A percentile compares a stretch with the other conserved stretches of the same genome.
These are phyloP conservation scores for Aurelia sp. DNA, from an alignment of 30 jellyfish, hydroid and myxozoan species.

Conservation along the genomic window DNA sequence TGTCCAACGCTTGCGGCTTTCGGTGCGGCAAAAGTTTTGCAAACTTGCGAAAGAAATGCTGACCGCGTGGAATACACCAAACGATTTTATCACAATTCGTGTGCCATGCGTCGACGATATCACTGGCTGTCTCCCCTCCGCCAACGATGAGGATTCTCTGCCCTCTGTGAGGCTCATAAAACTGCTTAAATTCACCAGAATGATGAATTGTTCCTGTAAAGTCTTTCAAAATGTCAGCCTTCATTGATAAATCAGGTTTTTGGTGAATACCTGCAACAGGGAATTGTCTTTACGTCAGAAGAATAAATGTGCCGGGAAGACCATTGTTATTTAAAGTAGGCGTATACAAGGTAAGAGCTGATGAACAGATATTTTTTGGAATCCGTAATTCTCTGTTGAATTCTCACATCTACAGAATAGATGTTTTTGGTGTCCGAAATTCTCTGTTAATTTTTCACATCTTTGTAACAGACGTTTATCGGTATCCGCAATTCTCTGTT, in stretches of 20 bases:
- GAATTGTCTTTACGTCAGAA: too few relatives aligned
- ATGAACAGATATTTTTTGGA: too few relatives aligned
- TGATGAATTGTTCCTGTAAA: constrained; percentile 78
- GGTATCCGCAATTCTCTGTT: too few relatives aligned
- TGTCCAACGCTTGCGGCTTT: constrained; percentile 91
- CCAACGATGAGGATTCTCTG: constrained; percentile 75
- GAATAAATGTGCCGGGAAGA: too few relatives aligned
- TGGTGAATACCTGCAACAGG: constrained; percentile 60
- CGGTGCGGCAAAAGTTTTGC: constrained; percentile 85
- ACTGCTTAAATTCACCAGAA: constrained; percentile 80
- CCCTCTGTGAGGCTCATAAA: constrained; percentile 52
- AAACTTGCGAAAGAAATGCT: constrained; percentile 85
- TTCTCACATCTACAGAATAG: too few relatives aligned
- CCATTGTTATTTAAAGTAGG: too few relatives aligned
- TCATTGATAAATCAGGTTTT: constrained; percentile 55
- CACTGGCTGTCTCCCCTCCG: constrained; percentile 97
- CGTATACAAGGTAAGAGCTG: too few relatives aligned
- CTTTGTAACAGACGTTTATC: too few relatives aligned
- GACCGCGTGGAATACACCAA: constrained; percentile 97
- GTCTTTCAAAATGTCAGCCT: constrained; percentile 40
- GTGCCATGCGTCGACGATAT: constrained; percentile 80
- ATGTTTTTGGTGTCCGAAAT: too few relatives aligned
- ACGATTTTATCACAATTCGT: constrained; percentile 55
- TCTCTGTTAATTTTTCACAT: too few relatives aligned
- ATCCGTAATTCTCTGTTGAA: too few relatives aligned